Evolutionary conservation across 1,140 invertebrate genomes (phyloP), one percentile per base, ranked within the genome.

Genomic region (Lepidurus apus): DNA sequence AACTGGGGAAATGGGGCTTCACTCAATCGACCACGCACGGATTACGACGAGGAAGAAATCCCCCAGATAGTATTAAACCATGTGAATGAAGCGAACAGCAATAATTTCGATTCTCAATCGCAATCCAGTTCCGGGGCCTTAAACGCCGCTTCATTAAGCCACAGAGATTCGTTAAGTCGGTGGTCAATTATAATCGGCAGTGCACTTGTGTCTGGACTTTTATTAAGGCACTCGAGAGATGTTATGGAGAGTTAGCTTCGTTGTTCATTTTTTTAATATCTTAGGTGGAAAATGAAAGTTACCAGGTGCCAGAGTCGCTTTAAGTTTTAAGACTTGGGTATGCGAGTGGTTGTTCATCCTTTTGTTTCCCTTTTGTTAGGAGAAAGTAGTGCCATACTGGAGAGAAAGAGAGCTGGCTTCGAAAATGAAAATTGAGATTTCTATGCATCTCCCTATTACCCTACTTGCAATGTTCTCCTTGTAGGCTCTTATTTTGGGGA

Each of bases 301-400:
- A 65, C 21, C 17, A 13, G 53, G 53, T 65, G 53, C 53, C 53
- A 21, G 21, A 65, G 53, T 65, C 53, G 53, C 53, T 65, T 65
- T 65, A 65, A 65, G 53, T 13, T n/a, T 13, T n/a, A 65, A 65
- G 53, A 34, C 34, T 34, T 65, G 53, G 53, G 21, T 65, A 65
- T 65, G 17, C 17, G 21, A 65, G 21, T 7, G 47, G 13, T 65
- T 65, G 53, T 65, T 17, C 53, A 7, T 65, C 21, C 13, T 65
- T 65, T 65, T 65, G 34, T 34, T 34, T 34, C 34, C 34, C 13
- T 65, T 13, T 65, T 9, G 21, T 47, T 47, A 10, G 45, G 13
- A 65, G 21, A 65, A 65, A 65, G 53, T 65, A 65, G 53, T 65
- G 53, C 53, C 53, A 65, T 65, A 65, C n/a, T 65, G 53, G 53